Conservation (phyloP, 2,797 vertebrate genomes). For the Spinibarbus caldwelli region DNA sequence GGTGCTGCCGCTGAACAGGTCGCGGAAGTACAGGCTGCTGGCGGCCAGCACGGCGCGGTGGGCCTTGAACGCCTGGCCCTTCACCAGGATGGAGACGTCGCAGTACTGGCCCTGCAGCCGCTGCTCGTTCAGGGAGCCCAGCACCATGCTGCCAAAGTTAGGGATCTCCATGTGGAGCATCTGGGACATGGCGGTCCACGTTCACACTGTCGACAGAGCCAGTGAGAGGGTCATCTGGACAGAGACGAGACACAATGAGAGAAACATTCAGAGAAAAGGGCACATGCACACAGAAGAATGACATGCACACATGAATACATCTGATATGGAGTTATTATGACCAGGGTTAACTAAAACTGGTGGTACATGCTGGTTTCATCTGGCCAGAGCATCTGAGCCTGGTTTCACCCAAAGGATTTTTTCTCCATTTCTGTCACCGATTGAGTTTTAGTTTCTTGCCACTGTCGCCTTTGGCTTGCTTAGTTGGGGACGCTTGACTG, state of each 20-base stretch:
- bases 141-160: constrained; percentile 97
- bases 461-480: too few species aligned
- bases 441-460: too few species aligned
- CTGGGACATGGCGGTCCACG: constrained; percentile 89
- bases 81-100: constrained; percentile 97
- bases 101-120: constrained; percentile 96
- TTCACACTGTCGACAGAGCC: constrained; percentile 70
- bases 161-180: constrained; percentile 99
- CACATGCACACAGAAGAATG: not conserved
- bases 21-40: constrained; percentile 97
- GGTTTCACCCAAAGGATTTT: too few species aligned
- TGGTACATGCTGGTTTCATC: too few species aligned
- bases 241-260: constrained; percentile 58
- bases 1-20: constrained; percentile 96
- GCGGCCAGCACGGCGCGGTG: constrained; percentile 96
- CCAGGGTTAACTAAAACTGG: not conserved
- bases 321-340: not conserved
- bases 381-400: too few species aligned
- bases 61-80: constrained; percentile 97
- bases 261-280: not conserved
- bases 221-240: constrained; percentile 72
- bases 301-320: not conserved
- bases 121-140: constrained; percentile 97
- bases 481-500: too few species aligned
- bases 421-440: too few species aligned